Evolutionary conservation across 2,113 vertebrate genomes (phyloP).

Genomic region (Pluvialis apricaria): DNA sequence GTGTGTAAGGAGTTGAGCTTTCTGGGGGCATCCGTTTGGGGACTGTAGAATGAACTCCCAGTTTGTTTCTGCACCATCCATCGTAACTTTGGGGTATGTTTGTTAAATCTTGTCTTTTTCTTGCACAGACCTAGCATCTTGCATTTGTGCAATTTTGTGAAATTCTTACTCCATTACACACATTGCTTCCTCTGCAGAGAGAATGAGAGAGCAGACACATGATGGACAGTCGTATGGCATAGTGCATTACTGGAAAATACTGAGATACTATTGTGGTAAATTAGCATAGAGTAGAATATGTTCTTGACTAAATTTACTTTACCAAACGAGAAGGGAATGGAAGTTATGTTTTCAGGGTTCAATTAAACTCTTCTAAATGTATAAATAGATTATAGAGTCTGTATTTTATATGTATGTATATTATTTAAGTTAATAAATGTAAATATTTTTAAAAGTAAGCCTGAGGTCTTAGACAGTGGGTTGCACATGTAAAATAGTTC

Average conservation of each 20-base stretch:
- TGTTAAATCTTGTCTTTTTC: not conserved
- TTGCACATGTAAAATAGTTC: not conserved
- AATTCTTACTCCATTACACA: not conserved
- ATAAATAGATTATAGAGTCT: not conserved
- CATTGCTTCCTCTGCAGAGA: not conserved
- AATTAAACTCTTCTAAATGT: not conserved
- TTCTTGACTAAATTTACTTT: not conserved
- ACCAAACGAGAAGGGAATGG: not conserved
- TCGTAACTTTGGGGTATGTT: not conserved
- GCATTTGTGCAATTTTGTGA: not conserved
- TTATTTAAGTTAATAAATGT: constrained; percentile 14
- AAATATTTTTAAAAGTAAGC: not conserved
- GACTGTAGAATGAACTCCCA: not conserved
- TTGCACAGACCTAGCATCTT: not conserved
- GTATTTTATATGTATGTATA: not conserved
- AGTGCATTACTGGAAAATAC: not conserved
- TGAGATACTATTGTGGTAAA: not conserved
- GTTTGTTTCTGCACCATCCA: not conserved
- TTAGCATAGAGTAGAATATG: not conserved
- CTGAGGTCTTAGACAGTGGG: not conserved
- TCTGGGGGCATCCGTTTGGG: not conserved
- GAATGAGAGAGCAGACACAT: not conserved
- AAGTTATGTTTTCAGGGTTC: not conserved
- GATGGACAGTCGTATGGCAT: not conserved
- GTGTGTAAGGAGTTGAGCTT: not conserved